Evolutionary conservation across 2,113 vertebrate species (phyloP), one percentile per base, ranked within the genome.

Genomic region (Abramis brama): DNA sequence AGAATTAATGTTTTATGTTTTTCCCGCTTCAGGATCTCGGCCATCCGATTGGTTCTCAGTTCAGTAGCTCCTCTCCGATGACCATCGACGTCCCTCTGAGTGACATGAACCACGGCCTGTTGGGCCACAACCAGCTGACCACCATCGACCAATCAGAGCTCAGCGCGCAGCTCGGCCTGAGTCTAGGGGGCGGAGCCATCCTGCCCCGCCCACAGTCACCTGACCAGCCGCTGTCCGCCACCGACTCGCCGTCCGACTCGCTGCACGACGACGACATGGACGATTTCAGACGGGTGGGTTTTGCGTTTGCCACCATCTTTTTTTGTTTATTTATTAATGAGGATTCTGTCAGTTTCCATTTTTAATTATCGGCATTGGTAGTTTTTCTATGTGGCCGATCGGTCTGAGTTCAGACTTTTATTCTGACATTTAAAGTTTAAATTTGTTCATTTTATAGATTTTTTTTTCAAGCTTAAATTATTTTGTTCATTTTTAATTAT

Each of bases 141-240:
- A 97, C 97, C 55, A 98, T 98, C 36, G 97, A 98, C 93, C 97
- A 98, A 45, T 97, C 97, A 0, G 97, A 98, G 92, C 95, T 98
- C 86, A 97, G 96, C 55, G 94, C 96, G 55, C 97, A 98, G 60
- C 96, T 98, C 81, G 97, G 97, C 19, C 94, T 98, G 10, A 96
- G 96, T 47, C 89, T 97, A 80, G 96, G 96, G 1, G 95, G 95
- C 3, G 94, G 95, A 10, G 91, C 93, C 81, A 96, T 96, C 55
- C 60, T 97, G 66, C 94, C 95, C 1, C 93, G 93, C 27, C 84
- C 95, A 0, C 95, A 95, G 89, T 97, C 97, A 0, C 96, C 97
- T 2, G 96, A 96, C 57, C 94, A 96, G 89, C 94, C 94, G 0
- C 93, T 96, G 79, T 97, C 97, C 0, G 92, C 96, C 71, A 92